Evolutionary conservation across 2,113 vertebrate genomes (phyloP), one percentile per base, ranked within the genome.

Genomic region (Phylloscopus trochiloides): DNA sequence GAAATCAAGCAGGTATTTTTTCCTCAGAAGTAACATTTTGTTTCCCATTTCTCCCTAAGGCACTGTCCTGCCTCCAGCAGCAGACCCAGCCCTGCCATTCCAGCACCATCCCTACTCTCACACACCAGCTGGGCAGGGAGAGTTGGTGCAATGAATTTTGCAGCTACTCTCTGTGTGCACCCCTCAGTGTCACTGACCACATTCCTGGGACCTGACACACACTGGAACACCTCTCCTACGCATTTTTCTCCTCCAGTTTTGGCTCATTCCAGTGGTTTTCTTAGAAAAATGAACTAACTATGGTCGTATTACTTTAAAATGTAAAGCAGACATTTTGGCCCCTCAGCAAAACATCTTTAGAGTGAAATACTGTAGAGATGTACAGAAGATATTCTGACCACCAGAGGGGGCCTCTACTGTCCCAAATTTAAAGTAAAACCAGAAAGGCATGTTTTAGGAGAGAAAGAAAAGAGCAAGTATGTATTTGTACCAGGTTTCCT

Each of bases 321-420:
- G 3, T 59, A 87, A 89, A 87, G 83, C 81, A 94, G 88, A 74
- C 6, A 34, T 73, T 89, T 88, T 78, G 87, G 71, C 29, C 73
- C 38, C 42, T 86, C 45, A 51, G 70, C 65, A 57, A 54, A 83
- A 75, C 38, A 47, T 26, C 31, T 73, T 31, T 6, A 12, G 66
- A 90, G 31, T 17, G 36, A 86, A 86, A 67, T 59, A 40, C 22
- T 1, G 2, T n/a, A 32, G 77, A 94, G 80, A 78, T 1, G 28
- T 38, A 90, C 38, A 32, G 65, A 63, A 67, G 71, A 21, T 51
- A 43, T 43, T 92, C 14, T 86, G 72, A 70, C 94, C 91, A 88
- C 84, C 81, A 95, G 95, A 95, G 89, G 95, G 91, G 83, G 92
- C 81, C 51, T 96, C 38, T 67, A 95, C 89, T 87, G 73, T 74